Percentiles rank a stretch among this genome's conserved stretches.
phyloP scores from a whole-genome alignment of 2,113 vertebrate species.

The Dinomys branickii region DNA sequence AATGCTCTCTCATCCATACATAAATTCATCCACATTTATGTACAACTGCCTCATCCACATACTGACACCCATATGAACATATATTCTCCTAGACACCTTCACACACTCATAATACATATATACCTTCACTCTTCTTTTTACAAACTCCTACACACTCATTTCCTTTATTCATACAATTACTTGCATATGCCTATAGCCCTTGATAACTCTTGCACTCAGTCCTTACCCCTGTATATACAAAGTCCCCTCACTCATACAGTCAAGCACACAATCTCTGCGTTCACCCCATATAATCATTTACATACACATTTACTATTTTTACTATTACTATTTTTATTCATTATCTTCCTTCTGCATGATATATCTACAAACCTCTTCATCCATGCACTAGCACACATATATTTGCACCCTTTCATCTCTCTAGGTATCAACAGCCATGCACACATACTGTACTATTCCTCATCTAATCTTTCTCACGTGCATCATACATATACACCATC shows the following conservation, averaged over 20 bases:
- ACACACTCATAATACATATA: background rate
- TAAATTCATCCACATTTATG: background rate
- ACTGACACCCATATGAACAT: background rate
- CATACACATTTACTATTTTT: no score
- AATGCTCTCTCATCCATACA: background rate
- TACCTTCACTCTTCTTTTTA: background rate
- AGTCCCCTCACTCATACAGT: background rate
- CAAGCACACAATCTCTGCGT: no score
- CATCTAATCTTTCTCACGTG: background rate
- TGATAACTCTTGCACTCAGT: background rate
- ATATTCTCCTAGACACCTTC: background rate
- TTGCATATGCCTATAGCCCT: background rate
- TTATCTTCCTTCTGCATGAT: background rate
- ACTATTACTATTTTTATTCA: no score
- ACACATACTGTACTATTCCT: background rate
- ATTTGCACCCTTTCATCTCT: background rate
- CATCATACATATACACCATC: no score
- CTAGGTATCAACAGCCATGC: background rate
- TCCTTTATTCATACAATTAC: background rate
- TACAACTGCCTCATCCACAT: background rate
- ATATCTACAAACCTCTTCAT: background rate
- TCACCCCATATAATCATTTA: no score
- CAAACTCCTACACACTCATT: background rate
- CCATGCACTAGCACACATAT: background rate
- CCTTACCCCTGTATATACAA: background rate